Evolutionary conservation across 2,888 invertebrate genomes (phyloP).

Genomic region (Oscheius sp.): DNA sequence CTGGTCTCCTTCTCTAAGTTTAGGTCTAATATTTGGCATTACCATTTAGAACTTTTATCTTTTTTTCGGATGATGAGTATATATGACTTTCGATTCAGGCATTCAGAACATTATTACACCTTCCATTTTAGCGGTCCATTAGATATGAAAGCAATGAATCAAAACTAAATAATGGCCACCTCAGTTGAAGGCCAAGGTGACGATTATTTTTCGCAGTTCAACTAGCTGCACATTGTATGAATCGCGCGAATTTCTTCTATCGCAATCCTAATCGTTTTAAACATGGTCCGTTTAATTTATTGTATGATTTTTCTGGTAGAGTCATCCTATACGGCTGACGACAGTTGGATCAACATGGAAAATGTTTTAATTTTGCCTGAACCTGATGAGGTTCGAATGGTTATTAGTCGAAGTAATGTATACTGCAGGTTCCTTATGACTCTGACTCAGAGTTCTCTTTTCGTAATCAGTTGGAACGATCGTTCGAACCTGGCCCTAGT

Average conservation of each 20-base stretch:
- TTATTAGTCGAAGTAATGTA: not conserved
- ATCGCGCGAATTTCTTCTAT: conserved; percentile 6
- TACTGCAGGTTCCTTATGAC: conserved; percentile 20
- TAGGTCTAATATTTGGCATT: no score
- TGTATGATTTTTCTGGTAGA: not conserved
- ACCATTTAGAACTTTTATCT: no score
- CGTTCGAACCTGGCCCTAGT: not conserved
- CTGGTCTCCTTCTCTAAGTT: no score
- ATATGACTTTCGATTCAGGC: no score
- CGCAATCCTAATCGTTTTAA: not conserved
- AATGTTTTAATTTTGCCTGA: conserved; percentile 48
- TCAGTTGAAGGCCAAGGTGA: not conserved
- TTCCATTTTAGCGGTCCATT: conserved; percentile 13
- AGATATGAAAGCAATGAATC: conserved; percentile 17
- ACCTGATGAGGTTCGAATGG: conserved; percentile 18
- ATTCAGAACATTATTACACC: no score
- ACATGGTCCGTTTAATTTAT: not conserved
- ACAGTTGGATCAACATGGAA: conserved; percentile 51
- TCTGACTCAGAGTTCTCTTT: conserved; percentile 15
- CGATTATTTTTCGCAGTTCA: conserved; percentile 13
- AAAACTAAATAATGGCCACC: conserved; percentile 14
- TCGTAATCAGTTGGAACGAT: not conserved
- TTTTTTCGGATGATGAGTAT: no score
- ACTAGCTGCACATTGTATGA: not conserved
- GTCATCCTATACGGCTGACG: not conserved